Evolutionary conservation across 2,888 invertebrate genomes (phyloP).

Genomic region (Tridacna crocea): DNA sequence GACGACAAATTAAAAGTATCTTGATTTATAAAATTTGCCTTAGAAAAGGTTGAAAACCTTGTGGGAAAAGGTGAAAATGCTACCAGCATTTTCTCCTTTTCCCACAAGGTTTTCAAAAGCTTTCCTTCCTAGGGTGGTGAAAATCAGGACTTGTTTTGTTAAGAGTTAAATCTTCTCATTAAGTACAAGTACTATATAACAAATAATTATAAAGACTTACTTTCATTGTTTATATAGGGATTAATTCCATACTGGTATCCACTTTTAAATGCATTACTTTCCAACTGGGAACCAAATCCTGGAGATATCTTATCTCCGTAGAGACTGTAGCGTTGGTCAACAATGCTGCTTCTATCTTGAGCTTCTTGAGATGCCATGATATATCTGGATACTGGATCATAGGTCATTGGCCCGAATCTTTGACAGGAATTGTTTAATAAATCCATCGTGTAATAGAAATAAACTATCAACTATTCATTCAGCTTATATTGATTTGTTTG

Average conservation of each 20-base stretch:
- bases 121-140: no score
- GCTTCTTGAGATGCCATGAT: slow-evolving; percentile 8
- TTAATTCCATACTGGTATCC: slow-evolving; percentile 29
- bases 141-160: no score
- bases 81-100: no score
- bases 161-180: no score
- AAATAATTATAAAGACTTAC: slow-evolving; percentile 11
- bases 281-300: slow-evolving; percentile 35
- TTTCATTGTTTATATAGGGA: slow-evolving; percentile 18
- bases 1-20: no score
- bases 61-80: no score
- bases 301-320: slow-evolving; percentile 23
- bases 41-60: no score
- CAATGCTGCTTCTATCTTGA: slow-evolving; percentile 1
- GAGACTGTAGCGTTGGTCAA: not conserved
- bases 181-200: not conserved
- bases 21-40: no score
- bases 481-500: no score
- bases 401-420: slow-evolving; percentile 12
- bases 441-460: slow-evolving; percentile 34
- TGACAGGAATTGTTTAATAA: slow-evolving; percentile 33
- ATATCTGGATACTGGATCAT: slow-evolving; percentile 17
- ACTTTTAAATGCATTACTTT: slow-evolving; percentile 22
- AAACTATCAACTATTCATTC: no score
- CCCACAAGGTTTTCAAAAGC: no score